Evolutionary conservation across 2,113 vertebrate species (phyloP).

Genomic region (Eurypyga helias): DNA sequence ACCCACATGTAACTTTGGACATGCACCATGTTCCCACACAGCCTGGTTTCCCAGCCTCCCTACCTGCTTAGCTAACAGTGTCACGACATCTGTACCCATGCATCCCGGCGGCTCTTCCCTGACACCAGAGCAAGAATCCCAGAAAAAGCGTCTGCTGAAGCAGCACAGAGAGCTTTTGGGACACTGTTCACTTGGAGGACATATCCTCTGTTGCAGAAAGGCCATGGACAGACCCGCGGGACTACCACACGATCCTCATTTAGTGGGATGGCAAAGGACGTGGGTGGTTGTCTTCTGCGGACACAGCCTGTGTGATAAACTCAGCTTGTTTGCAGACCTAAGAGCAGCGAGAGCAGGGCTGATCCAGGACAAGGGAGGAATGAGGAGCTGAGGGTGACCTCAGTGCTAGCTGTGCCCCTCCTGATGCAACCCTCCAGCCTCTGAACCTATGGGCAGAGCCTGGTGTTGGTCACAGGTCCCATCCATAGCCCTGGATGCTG

Average conservation of each 20-base stretch:
- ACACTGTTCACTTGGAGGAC: not conserved
- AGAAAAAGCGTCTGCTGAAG: not conserved
- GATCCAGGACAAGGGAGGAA: not conserved
- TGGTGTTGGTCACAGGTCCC: not conserved
- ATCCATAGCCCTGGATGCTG: accelerated
- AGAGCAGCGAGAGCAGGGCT: not conserved
- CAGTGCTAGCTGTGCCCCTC: not conserved
- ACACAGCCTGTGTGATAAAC: not conserved
- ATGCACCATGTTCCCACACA: not conserved
- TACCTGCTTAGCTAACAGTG: not conserved
- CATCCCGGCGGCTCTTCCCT: not conserved
- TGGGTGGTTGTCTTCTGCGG: accelerated
- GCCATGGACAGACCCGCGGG: accelerated
- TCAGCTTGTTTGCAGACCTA: not conserved
- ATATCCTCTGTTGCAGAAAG: not conserved
- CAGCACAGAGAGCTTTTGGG: not conserved
- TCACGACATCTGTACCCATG: not conserved
- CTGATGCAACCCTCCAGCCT: not conserved
- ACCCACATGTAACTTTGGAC: accelerated
- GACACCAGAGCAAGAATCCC: accelerated
- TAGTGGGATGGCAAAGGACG: not conserved
- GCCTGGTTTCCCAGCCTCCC: not conserved
- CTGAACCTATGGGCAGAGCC: not conserved
- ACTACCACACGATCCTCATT: accelerated
- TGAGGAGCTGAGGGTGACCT: accelerated